phyloP scores from a whole-genome alignment of 2,113 vertebrate species.

The Chaetodon trifascialis region DNA sequence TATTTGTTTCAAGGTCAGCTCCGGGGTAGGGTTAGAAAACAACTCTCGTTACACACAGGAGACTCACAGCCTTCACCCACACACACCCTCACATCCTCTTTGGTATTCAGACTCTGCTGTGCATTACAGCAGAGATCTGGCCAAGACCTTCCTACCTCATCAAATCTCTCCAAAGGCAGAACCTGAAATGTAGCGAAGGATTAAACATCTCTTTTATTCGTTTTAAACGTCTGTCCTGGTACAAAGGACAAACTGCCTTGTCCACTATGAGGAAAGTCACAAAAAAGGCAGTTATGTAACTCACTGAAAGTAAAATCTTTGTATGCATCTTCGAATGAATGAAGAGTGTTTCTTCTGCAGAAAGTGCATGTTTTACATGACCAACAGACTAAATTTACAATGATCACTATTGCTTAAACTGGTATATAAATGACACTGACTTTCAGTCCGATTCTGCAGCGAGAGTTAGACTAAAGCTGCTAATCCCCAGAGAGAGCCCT shows the following conservation, averaged over 20 bases:
- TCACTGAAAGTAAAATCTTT: not conserved
- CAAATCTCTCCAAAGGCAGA: slow-evolving; percentile 6
- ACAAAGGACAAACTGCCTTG: not conserved
- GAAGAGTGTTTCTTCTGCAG: not conserved
- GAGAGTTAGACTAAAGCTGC: not conserved
- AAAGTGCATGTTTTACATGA: not conserved
- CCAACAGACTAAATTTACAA: not conserved
- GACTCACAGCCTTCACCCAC: slow-evolving; percentile 22
- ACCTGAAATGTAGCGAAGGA: not conserved
- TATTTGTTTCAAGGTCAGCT: slow-evolving; percentile 78
- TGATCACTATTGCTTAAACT: not conserved
- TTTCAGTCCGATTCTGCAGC: not conserved
- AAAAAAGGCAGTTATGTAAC: not conserved
- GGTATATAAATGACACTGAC: not conserved
- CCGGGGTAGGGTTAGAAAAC: slow-evolving; percentile 53
- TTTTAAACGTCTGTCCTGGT: slow-evolving; percentile 1
- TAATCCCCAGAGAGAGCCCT: slow-evolving; percentile 17
- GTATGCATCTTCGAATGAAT: not conserved
- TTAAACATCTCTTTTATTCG: not conserved
- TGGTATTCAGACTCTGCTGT: slow-evolving; percentile 31
- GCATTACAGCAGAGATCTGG: slow-evolving; percentile 21
- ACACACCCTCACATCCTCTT: not conserved
- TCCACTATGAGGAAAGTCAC: not conserved
- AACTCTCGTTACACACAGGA: slow-evolving; percentile 74
- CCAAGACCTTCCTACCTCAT: slow-evolving; percentile 20